These are phyloP conservation scores for Nomada ruficornis DNA, from an alignment of 2,888 invertebrate species.

Conservation along the genomic window DNA sequence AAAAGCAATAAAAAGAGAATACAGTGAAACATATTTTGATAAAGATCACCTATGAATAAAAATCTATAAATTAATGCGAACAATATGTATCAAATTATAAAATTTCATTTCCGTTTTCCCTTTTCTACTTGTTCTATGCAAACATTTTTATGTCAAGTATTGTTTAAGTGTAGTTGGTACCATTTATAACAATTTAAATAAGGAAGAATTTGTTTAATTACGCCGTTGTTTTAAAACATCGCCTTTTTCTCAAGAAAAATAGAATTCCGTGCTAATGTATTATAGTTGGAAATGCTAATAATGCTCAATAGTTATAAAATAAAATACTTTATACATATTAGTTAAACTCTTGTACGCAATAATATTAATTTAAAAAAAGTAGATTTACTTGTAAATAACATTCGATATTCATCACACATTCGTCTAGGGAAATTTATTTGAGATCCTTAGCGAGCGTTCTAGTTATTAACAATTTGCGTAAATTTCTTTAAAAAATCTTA, in stretches of 20 bases:
- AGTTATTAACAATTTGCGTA: conserved; percentile 42
- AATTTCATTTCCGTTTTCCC: background rate
- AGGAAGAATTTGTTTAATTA: background rate
- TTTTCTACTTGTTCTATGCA: background rate
- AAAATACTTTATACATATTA: background rate
- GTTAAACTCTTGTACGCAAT: background rate
- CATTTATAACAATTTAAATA: background rate
- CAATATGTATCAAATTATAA: background rate
- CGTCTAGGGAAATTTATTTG: conserved; percentile 31
- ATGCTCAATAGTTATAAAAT: background rate
- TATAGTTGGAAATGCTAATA: background rate
- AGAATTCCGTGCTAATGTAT: no score
- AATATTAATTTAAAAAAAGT: background rate
- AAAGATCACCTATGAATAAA: background rate
- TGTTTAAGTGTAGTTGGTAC: background rate
- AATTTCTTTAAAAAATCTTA: conserved; percentile 38
- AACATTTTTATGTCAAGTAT: background rate
- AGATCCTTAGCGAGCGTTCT: conserved; percentile 50
- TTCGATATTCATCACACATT: conserved; percentile 3
- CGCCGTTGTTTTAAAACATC: no score
- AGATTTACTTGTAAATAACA: background rate
- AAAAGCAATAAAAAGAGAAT: conserved; percentile 37
- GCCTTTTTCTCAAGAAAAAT: background rate
- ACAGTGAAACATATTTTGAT: conserved; percentile 19
- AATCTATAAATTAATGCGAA: background rate